Conservation (phyloP, 2,888 invertebrate genomes). For the Phytoseiulus persimilis region DNA sequence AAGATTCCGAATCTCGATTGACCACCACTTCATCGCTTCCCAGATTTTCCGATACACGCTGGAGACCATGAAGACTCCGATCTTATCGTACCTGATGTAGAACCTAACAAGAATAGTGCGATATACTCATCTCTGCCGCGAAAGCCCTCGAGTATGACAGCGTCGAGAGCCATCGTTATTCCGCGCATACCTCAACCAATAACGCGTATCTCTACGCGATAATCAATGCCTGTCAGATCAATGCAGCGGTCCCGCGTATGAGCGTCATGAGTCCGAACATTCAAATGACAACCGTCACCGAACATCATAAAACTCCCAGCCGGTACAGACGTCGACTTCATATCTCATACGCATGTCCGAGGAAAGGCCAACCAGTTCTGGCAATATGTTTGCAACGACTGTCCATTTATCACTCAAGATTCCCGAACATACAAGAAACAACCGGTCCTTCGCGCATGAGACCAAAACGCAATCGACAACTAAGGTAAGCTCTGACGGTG, state of each 20-base stretch:
- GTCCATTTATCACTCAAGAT: conserved; percentile 9
- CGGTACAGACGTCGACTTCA: conserved; percentile 11
- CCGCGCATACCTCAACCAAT: conserved; percentile 13
- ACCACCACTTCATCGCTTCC: neutral
- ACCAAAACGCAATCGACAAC: neutral
- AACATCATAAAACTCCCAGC: conserved; percentile 10
- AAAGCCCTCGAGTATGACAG: neutral
- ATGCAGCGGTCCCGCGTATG: neutral
- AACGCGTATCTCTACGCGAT: neutral
- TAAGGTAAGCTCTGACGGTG: neutral
- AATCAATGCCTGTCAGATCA: neutral
- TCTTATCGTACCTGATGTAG: conserved; percentile 27
- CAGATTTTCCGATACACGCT: neutral
- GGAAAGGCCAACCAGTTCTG: conserved; percentile 27
- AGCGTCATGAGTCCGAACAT: neutral
- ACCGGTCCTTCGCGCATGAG: conserved; percentile 23
- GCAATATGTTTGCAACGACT: conserved; percentile 33
- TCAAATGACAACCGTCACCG: neutral
- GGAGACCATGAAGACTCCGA: neutral
- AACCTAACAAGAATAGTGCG: conserved; percentile 14
- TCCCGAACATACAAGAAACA: neutral
- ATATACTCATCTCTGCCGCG: neutral
- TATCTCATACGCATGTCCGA: neutral
- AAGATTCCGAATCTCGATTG: neutral
- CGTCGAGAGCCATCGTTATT: neutral